phyloP scores from a whole-genome alignment of 1,140 invertebrate genomes.

The Xylocopa sonorina region DNA sequence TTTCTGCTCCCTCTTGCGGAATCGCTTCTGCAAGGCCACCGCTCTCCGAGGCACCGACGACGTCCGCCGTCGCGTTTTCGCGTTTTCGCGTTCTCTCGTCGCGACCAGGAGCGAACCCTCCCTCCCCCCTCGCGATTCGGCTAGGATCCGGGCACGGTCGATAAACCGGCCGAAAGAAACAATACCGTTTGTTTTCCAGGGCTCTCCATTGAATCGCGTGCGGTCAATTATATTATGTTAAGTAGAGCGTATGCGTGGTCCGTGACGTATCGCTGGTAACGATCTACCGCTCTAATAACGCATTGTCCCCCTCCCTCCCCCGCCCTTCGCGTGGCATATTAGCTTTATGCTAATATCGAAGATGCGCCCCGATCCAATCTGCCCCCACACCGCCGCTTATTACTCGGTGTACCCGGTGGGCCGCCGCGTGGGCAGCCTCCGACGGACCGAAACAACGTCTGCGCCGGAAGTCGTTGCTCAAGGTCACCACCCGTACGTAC shows the following conservation, averaged over 20 bases:
- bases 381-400: background rate
- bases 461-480: constrained; percentile 32
- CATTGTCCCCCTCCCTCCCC: constrained; percentile 66
- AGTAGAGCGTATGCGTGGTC: constrained; percentile 68
- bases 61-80: background rate
- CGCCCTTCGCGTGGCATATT: constrained; percentile 68
- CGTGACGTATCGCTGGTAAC: constrained; percentile 60
- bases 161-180: constrained; percentile 30
- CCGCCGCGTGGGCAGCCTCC: constrained; percentile 29
- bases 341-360: constrained; percentile 71
- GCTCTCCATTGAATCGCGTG: constrained; percentile 68
- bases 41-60: background rate
- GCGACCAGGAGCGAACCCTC: background rate
- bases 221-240: constrained; percentile 74
- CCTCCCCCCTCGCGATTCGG: background rate
- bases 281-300: constrained; percentile 68
- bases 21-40: constrained; percentile 41
- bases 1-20: constrained; percentile 57
- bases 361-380: constrained; percentile 55
- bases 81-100: no score
- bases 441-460: constrained; percentile 32
- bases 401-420: background rate
- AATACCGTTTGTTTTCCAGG: constrained; percentile 65
- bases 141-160: no score
- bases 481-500: constrained; percentile 19